Evolutionary conservation across 2,888 invertebrate species (phyloP).

Genomic region (Odontomyia ornata): DNA sequence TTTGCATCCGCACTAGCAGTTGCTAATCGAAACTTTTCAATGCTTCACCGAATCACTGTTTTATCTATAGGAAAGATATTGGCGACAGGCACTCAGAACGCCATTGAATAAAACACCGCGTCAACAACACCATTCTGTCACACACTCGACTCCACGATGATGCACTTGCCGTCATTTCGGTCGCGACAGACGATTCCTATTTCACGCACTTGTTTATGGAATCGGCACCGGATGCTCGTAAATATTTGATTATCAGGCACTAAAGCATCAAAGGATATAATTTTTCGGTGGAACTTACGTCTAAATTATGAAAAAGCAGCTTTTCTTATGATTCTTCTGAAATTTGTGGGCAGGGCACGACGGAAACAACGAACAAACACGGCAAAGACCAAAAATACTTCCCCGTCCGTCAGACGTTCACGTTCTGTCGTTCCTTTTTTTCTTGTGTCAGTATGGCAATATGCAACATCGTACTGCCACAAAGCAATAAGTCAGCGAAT

Average conservation of each 20-base stretch:
- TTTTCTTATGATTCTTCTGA: constrained; percentile 42
- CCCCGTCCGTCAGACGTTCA: constrained; percentile 30
- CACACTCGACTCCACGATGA: constrained; percentile 16
- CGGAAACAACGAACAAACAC: constrained; percentile 39
- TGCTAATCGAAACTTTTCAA: neutral
- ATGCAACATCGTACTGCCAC: no score
- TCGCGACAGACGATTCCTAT: constrained; percentile 7
- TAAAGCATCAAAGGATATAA: neutral
- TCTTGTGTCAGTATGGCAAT: neutral
- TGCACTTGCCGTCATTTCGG: constrained; percentile 35
- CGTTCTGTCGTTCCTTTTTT: neutral
- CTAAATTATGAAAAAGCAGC: constrained; percentile 37
- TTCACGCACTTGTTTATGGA: constrained; percentile 24
- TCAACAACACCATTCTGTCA: constrained; percentile 31
- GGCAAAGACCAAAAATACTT: constrained; percentile 45
- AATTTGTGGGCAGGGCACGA: constrained; percentile 46
- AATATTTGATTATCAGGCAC: neutral
- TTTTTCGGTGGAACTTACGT: constrained; percentile 45
- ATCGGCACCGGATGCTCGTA: constrained; percentile 15
- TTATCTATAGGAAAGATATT: neutral
- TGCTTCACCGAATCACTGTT: no score
- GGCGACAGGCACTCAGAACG: neutral
- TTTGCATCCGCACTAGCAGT: neutral
- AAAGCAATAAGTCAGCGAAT: no score
- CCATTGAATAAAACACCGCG: constrained; percentile 31